A percentile compares a stretch with the other conserved stretches of the same genome.
These are phyloP conservation scores for Ctenoplectra terminalis DNA, from an alignment of 1,140 invertebrate genomes.

Conservation along the genomic window DNA sequence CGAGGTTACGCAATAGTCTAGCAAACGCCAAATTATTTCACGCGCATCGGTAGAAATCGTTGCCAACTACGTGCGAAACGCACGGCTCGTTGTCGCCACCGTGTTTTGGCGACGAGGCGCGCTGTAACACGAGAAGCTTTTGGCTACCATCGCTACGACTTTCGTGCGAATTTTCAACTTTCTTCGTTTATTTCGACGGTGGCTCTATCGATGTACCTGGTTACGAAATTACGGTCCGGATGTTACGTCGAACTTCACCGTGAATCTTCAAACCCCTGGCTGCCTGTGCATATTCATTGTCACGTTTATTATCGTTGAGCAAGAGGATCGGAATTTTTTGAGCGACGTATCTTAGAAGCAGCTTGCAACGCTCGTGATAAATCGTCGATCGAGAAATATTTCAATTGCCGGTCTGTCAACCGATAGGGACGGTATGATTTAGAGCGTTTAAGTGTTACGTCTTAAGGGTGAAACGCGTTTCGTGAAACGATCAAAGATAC, in stretches of 20 bases:
- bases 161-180: constrained; percentile 55
- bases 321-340: not conserved
- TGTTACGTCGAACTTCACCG: constrained; percentile 27
- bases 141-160: constrained; percentile 55
- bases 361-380: not conserved
- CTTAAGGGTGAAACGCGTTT: too few relatives aligned
- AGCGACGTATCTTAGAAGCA: not conserved
- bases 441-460: not conserved
- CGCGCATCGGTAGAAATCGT: constrained; percentile 79
- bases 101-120: constrained; percentile 77
- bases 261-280: not conserved
- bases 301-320: constrained; percentile 26
- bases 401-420: not conserved
- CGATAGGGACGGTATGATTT: not conserved
- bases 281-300: not conserved
- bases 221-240: constrained; percentile 34
- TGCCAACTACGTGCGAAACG: constrained; percentile 79
- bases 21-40: constrained; percentile 79
- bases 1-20: constrained; percentile 68
- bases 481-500: not conserved
- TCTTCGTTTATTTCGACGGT: constrained; percentile 37
- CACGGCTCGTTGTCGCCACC: constrained; percentile 61
- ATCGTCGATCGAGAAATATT: not conserved
- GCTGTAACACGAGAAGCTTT: constrained; percentile 80
- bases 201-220: too few relatives aligned